Evolutionary conservation across 2,888 invertebrate species (phyloP), one percentile per base, ranked within the genome.

Genomic region (Phlogophora meticulosa): DNA sequence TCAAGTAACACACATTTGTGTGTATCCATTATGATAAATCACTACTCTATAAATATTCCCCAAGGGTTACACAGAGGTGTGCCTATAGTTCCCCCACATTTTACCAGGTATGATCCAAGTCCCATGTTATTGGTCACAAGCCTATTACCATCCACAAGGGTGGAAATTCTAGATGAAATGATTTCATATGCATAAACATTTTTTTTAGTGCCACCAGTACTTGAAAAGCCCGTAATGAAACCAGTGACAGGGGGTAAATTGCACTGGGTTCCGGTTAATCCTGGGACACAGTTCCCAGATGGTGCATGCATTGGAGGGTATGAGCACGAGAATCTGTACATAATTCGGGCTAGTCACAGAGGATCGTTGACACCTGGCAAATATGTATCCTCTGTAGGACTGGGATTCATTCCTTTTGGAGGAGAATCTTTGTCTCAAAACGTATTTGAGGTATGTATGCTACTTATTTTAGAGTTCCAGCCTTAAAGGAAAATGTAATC

Each of bases 351-450:
- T 3, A 91, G 92, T 22, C 97, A 97, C 87, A 97, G 96, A 78
- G 97, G 97, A 9, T 97, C 97, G n/a, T 89, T 98, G 45, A 96
- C 98, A 73, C 98, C 98, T 56, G 98, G 98, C 28, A 98, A 98
- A 90, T 96, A 97, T 76, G 95, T 97, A 51, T 96, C 97, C 7
- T 96, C 97, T 15, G 97, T 97, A 85, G 97, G 97, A 11, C 94
- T 96, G 0, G 97, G 96, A 72, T 98, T 97, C 85, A 91, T 98
- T 15, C 91, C 98, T 51, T 98, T 98, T 97, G 98, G 98, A 22
- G 98, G 98, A 15, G 95, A 90, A 15, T 97, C 97, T 81, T 97
- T 98, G 84, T 96, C 96, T 17, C 97, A 97, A 84, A 85, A 90
- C 40, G 96, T 97, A 45, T 98, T 98, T 89, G 97, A 98, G 94